Base-by-base conservation (phyloP, 2,888 invertebrate genomes). In the Ormyrus nitidulus region DNA sequence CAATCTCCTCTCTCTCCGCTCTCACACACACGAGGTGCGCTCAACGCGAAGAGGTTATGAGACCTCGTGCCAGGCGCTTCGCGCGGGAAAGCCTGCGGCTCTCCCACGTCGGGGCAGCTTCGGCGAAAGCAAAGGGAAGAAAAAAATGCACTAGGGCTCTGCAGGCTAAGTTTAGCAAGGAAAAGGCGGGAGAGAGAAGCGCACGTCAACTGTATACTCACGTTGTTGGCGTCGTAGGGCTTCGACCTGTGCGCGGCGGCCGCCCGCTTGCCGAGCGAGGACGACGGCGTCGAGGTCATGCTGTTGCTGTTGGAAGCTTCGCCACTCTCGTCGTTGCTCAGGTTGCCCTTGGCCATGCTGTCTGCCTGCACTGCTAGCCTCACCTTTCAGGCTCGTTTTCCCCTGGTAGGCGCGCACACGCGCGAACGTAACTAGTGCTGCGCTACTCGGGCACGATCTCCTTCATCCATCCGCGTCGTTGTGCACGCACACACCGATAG, bases 161-260 rank as follows among this genome's bases (percentile, higher is more conserved):
- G 34, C 10, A 68, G 34, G 34, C 7, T 13, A 62, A 6, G 46
- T 49, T 72, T 53, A 76, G 66, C 58, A 64, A n/a, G 48, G 62
- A 77, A 71, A 71, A 69, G 71, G 71, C 71, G 71, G 65, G 65
- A 66, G 61, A 49, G 46, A 58, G 9, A 54, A 77, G 74, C 62
- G 61, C 72, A 70, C 68, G 72, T 56, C 54, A 75, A 34, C 64
- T 83, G 81, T 81, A 64, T 88, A 91, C 92, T 91, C 88, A 92
- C 92, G 87, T 91, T 91, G 85, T 91, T 91, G 85, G 89, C 88
- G 85, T 91, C 91, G 86, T 91, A 91, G 76, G 91, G 91, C 84
- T 91, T 91, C 83, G 89, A 87, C 19, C 66, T 62, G 54, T 46
- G 49, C 6, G 54, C n/a, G 8, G 62, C 13, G 10, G 54, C n/a